These are phyloP conservation scores for Tyria jacobaeae DNA, from an alignment of 2,888 invertebrate genomes.

Conservation along the genomic window DNA sequence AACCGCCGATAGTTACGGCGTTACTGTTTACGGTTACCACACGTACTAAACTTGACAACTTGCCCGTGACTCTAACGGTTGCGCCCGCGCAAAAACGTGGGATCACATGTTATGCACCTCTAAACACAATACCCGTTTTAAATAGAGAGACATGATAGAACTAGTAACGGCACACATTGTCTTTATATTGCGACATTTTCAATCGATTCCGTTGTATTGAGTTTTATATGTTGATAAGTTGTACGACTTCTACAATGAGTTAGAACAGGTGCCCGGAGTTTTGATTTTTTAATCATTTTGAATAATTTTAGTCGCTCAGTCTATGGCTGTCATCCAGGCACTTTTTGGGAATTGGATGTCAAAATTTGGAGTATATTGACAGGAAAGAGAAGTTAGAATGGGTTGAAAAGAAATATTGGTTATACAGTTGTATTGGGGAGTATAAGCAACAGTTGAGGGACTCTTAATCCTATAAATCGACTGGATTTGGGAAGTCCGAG, in stretches of 20 bases:
- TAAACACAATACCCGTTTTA: conserved; percentile 24
- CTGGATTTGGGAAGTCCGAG: no score
- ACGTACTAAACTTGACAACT: conserved; percentile 30
- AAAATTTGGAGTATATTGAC: no score
- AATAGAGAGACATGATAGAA: conserved; percentile 24
- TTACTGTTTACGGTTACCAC: conserved; percentile 14
- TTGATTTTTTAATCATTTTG: neutral
- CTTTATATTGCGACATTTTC: conserved; percentile 4
- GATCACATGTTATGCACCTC: conserved; percentile 24
- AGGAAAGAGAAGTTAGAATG: no score
- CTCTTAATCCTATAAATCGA: no score
- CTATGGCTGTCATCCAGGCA: no score
- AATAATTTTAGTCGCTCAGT: no score
- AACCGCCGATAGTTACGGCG: conserved; percentile 14
- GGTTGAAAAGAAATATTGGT: no score
- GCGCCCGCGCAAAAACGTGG: conserved; percentile 33
- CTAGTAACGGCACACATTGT: conserved; percentile 22
- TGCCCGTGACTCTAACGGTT: conserved; percentile 32
- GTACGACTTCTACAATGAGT: neutral
- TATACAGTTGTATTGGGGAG: no score
- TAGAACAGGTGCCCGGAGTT: neutral
- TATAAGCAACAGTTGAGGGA: no score
- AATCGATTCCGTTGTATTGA: neutral
- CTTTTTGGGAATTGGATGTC: no score
- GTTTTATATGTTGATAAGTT: neutral